Evolutionary conservation across 2,888 invertebrate genomes (phyloP).

Genomic region (Macrosiphum euphorbiae): DNA sequence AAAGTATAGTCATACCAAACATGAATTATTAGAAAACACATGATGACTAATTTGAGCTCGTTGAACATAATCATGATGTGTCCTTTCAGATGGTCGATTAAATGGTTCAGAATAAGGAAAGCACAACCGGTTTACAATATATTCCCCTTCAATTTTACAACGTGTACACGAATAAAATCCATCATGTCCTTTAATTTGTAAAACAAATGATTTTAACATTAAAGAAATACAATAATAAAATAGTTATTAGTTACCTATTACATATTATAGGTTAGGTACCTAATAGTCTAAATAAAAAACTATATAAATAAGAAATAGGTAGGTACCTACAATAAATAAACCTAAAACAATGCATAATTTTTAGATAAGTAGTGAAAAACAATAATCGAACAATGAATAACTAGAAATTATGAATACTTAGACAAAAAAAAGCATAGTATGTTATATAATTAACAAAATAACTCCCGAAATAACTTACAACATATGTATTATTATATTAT

Average conservation of each 20-base stretch:
- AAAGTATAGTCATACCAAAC: conserved; percentile 18
- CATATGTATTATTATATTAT: too few relatives aligned
- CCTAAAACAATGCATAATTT: too few relatives aligned
- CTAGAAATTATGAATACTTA: too few relatives aligned
- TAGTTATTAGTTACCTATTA: too few relatives aligned
- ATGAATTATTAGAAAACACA: conserved; percentile 12
- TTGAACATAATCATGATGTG: conserved; percentile 12
- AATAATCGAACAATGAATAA: too few relatives aligned
- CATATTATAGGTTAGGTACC: background rate
- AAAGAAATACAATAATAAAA: too few relatives aligned
- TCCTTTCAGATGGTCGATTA: background rate
- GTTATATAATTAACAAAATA: too few relatives aligned
- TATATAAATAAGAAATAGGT: too few relatives aligned
- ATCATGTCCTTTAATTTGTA: conserved; percentile 67
- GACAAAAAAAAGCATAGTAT: too few relatives aligned
- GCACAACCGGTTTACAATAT: conserved; percentile 5
- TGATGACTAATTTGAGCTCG: background rate
- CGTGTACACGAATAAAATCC: conserved; percentile 69
- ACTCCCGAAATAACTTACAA: too few relatives aligned
- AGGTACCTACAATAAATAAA: too few relatives aligned
- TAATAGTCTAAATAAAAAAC: background rate
- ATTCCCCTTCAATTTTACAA: conserved; percentile 31
- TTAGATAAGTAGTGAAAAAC: too few relatives aligned
- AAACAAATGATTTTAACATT: conserved; percentile 67
- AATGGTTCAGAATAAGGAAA: conserved; percentile 29